Base-by-base conservation (phyloP, 2,888 invertebrate genomes). In the Petrophora chlorosata region DNA sequence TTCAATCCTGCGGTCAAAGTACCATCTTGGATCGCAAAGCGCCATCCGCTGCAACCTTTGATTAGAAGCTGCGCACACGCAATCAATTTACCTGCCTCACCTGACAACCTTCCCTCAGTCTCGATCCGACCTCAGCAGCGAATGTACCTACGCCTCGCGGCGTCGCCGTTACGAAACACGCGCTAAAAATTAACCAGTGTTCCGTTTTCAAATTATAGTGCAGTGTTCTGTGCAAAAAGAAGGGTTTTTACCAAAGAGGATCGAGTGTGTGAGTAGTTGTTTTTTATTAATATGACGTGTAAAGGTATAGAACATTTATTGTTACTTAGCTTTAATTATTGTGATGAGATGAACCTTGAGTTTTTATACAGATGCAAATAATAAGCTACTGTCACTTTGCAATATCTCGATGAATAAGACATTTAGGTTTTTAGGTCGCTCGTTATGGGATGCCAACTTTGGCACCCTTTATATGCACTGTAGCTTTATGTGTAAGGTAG, bases 201-300 rank as follows among this genome's bases (percentile, higher is more conserved):
- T 42, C 26, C 33, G 32, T 36, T 41, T 53, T 53, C 52, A 45
- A 44, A 46, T 7, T 49, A 17, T 5, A 49, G 53, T 60, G 50
- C 14, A 56, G 65, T 74, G 73, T 51, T 58, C 53, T 62, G 76
- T 76, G 73, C 53, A 46, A 61, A 56, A 63, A 61, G 56, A 50
- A 52, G 43, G 47, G 39, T 44, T 59, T 59, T 53, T 52, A 33
- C 22, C 45, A 50, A 54, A 46, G 25, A 59, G 61, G 45, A 57
- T 66, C 51, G 53, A 33, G 44, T 55, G 67, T 76, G 76, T 76
- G 48, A 76, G 76, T 76, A 56, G 1, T 23, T 55, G 41, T 28
- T 52, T 56, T 29, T 40, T 29, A 10, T 13, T 33, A 2, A 16
- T 19, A 26, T 26, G 9, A 23, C 14, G 17, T 9, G 9, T 22